A percentile compares a stretch with the other conserved stretches of the same genome.
phyloP scores from a whole-genome alignment of 1,140 invertebrate genomes.

The Vanessa tameamea region DNA sequence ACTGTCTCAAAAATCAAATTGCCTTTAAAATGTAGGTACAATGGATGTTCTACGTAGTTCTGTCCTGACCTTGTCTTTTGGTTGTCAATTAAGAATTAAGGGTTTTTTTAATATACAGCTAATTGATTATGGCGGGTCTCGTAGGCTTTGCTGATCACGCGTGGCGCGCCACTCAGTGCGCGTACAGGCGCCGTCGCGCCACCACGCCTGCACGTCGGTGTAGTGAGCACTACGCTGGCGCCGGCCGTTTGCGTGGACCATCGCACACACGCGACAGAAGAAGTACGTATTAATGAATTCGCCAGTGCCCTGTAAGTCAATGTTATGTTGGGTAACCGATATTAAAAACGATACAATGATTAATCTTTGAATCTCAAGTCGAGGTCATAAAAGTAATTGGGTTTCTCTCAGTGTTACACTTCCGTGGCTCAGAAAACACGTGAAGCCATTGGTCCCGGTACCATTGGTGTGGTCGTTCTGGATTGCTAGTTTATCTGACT shows the following conservation, averaged over 20 bases:
- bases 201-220: constrained; percentile 90
- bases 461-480: no score
- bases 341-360: no score
- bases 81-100: background rate
- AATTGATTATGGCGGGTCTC: background rate
- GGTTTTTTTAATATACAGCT: background rate
- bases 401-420: no score
- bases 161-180: constrained; percentile 41
- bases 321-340: no score
- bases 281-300: constrained; percentile 97
- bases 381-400: no score
- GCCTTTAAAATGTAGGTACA: background rate
- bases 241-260: constrained; percentile 89
- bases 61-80: background rate
- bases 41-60: no score
- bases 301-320: constrained; percentile 87
- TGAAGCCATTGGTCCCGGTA: no score
- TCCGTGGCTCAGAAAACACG: no score
- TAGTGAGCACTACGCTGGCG: constrained; percentile 84
- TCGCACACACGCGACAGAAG: constrained; percentile 96
- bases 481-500: no score
- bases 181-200: constrained; percentile 54
- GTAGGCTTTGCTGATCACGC: constrained; percentile 1
- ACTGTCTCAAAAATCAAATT: background rate
- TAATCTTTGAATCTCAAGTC: no score